Evolutionary conservation across 2,113 vertebrate species (phyloP), one percentile per base, ranked within the genome.

Genomic region (Myanophis thanlyinensis): DNA sequence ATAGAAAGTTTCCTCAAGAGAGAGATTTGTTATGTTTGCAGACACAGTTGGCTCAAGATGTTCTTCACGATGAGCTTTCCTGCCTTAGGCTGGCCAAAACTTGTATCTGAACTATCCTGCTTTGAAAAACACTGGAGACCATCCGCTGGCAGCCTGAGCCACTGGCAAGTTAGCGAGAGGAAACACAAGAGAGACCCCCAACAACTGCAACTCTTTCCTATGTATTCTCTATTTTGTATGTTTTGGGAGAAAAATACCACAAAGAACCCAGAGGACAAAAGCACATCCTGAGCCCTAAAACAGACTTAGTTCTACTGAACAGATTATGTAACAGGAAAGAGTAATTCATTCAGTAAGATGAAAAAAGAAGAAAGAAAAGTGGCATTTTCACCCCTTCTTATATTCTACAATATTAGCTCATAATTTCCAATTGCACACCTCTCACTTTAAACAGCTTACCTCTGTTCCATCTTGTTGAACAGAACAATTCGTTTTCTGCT

Each of bases 401-500:
- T 95, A 93, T 95, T 62, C 89, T 91, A 94, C 94, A 95, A 95
- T 94, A 93, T 96, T 96, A 97, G 97, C 97, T 96, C 96, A 88
- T 97, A 92, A 95, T 97, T 98, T 97, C 96, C 97, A 96, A 96
- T 90, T 90, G 96, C 93, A 0, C 94, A 90, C 15, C 1, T 94
- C 94, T 96, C 96, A 62, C 96, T 96, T 93, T 94, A 92, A 96
- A 96, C 95, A 96, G 85, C 94, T 96, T 94, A 92, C 95, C 95
- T 95, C 94, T 90, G 51, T 90, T 97, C 96, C 96, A 94, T 96
- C 95, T 92, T 94, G 94, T 93, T 95, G 97, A 96, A 97, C 97
- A 97, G 97, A 94, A 96, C 97, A 96, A 92, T 97, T 97, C 96
- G 91, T 97, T 97, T 96, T 96, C 93, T 94, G 23, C 98, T 98